Evolutionary conservation across 2,113 vertebrate species (phyloP).

Genomic region (Elgaria multicarinata): DNA sequence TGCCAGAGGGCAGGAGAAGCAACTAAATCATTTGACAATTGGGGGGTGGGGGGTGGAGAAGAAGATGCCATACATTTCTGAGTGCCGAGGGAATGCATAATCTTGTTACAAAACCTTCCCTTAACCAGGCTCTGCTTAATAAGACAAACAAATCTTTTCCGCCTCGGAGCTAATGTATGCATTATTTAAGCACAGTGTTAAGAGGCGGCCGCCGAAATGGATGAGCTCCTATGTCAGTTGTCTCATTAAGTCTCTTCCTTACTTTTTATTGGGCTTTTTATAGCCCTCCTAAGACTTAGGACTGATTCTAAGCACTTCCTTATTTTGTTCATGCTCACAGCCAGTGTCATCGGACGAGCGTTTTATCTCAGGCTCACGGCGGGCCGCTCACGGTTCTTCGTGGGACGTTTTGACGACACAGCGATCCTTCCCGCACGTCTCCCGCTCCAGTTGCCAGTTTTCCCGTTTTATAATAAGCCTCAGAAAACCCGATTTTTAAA

Average conservation of each 20-base stretch:
- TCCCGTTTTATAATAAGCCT: too few relatives aligned
- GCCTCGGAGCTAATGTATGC: conserved; percentile 54
- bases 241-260: conserved; percentile 49
- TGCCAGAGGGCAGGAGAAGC: conserved; percentile 37
- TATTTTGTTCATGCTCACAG: background rate
- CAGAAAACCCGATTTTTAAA: too few relatives aligned
- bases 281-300: background rate
- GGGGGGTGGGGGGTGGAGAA: background rate
- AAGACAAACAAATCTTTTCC: conserved; percentile 70
- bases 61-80: conserved; percentile 22
- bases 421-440: too few relatives aligned
- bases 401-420: too few relatives aligned
- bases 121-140: conserved; percentile 56
- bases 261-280: conserved; percentile 51
- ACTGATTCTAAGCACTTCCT: background rate
- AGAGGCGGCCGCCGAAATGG: conserved; percentile 42
- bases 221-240: conserved; percentile 44
- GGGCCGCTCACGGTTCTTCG: too few relatives aligned
- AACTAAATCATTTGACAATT: conserved; percentile 53
- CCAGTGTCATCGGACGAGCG: too few relatives aligned
- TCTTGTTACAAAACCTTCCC: conserved; percentile 38
- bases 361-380: too few relatives aligned
- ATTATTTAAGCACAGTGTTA: conserved; percentile 70
- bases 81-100: conserved; percentile 41
- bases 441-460: too few relatives aligned